Evolutionary conservation across 2,113 vertebrate species (phyloP), one percentile per base, ranked within the genome.

Genomic region (Lonchura striata): DNA sequence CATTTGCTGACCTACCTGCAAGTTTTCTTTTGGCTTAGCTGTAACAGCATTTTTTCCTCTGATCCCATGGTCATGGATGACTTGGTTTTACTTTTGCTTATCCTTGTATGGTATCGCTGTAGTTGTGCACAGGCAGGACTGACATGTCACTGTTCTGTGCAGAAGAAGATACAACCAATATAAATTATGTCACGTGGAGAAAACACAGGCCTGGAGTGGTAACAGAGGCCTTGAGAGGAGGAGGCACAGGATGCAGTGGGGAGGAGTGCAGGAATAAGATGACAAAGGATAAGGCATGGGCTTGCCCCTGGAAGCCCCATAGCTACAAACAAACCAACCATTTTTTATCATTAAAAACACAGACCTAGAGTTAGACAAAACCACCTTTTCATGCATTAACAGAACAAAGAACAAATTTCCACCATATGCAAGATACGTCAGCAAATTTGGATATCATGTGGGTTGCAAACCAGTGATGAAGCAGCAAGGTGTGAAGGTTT

Each of bases 111-210:
- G 35, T 22, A 56, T 7, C 14, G 64, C 49, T 2, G 1, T 17
- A 57, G 39, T 0, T 79, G 21, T 61, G 37, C 25, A 15, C 23
- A 76, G 61, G 4, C 28, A 60, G 27, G 44, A 68, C 30, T 42
- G 44, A n/a, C 14, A 25, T 49, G 49, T 35, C 46, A 30, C 25
- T 78, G 42, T 33, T 88, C 53, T 64, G 57, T 28, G 49, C 57
- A 78, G 65, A 75, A 87, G 6, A 46, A 47, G 44, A 37, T 44
- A 46, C 0, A 90, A 35, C 22, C 25, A 69, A n/a, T 5, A 13
- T 41, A n/a, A 44, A 65, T 8, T 21, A 35, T 18, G 33, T 22
- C 35, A 25, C 0, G 0, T 19, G 28, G 20, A 83, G 50, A 68
- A 70, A 90, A 54, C 23, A 74, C 17, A 69, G 49, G 23, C 22